A percentile compares a stretch with the other conserved stretches of the same genome.
Conservation (phyloP, 2,797 vertebrate genomes). For the Cuniculus paca region DNA sequence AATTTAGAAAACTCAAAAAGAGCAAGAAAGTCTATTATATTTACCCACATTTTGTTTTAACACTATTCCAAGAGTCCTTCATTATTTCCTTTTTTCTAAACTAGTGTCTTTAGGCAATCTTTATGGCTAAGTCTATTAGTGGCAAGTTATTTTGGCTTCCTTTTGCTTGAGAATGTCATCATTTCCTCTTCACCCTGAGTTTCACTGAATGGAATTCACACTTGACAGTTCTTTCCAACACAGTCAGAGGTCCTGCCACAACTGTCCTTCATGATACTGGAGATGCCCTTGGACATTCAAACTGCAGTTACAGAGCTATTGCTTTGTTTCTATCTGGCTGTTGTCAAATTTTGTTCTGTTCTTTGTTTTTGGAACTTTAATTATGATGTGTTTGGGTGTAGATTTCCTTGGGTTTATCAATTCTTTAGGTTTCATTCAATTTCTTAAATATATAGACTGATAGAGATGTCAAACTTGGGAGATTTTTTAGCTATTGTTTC, state of each 20-base stretch:
- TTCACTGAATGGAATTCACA: not conserved
- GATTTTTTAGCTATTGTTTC: not conserved
- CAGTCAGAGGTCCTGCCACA: too few relatives aligned
- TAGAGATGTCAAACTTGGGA: not conserved
- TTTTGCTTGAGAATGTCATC: not conserved
- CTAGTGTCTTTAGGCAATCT: not conserved
- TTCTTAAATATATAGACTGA: not conserved
- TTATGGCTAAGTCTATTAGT: not conserved
- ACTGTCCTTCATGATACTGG: not conserved
- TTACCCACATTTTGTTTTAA: not conserved
- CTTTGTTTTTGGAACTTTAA: not conserved
- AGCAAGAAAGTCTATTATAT: not conserved
- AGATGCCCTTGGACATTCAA: not conserved
- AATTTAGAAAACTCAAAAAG: not conserved
- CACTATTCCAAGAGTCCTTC: not conserved
- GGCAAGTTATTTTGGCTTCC: not conserved
- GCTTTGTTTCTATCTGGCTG: not conserved
- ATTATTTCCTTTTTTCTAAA: not conserved
- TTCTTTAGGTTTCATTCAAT: not conserved
- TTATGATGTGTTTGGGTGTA: not conserved
- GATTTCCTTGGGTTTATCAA: not conserved
- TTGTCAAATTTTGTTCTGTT: not conserved
- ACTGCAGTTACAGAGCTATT: not conserved
- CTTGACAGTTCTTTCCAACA: not conserved
- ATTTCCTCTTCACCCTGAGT: not conserved